A percentile compares a stretch with the other conserved stretches of the same genome.
Conservation (phyloP, 1,140 invertebrate species). For the Pseudachorutes palmiensis region DNA sequence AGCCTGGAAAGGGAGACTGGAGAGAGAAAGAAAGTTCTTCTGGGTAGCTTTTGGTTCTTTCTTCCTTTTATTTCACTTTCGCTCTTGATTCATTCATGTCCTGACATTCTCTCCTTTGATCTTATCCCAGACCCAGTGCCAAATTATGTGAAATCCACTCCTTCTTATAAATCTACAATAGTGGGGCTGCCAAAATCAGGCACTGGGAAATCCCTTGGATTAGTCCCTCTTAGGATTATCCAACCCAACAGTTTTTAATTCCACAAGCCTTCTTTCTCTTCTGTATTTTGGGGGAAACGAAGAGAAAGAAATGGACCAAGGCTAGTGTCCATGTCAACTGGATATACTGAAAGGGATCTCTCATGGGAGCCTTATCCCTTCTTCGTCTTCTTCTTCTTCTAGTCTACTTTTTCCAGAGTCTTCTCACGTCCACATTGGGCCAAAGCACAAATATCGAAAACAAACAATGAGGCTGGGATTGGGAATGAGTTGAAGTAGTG, state of each 20-base stretch:
- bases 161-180: slow-evolving; percentile 10
- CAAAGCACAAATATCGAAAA: slow-evolving; percentile 35
- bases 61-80: slow-evolving; percentile 8
- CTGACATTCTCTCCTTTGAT: slow-evolving; percentile 7
- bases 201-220: background rate
- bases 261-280: background rate
- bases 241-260: too few relatives aligned
- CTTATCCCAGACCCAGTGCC: background rate
- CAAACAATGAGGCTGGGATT: slow-evolving; percentile 35
- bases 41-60: background rate
- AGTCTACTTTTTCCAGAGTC: background rate
- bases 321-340: too few relatives aligned
- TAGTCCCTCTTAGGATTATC: background rate
- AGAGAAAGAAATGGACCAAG: too few relatives aligned
- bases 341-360: too few relatives aligned
- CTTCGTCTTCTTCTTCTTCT: too few relatives aligned
- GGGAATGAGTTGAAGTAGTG: slow-evolving; percentile 33
- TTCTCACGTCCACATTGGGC: too few relatives aligned
- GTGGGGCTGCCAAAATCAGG: background rate
- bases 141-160: slow-evolving; percentile 7
- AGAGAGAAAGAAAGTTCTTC: slow-evolving; percentile 2
- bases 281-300: too few relatives aligned
- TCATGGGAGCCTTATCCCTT: too few relatives aligned
- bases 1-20: background rate
- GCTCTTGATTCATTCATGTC: slow-evolving; percentile 9